Evolutionary conservation across 2,797 vertebrate genomes (phyloP), one percentile per base, ranked within the genome.

Genomic region (Rhyacichthys aspro): DNA sequence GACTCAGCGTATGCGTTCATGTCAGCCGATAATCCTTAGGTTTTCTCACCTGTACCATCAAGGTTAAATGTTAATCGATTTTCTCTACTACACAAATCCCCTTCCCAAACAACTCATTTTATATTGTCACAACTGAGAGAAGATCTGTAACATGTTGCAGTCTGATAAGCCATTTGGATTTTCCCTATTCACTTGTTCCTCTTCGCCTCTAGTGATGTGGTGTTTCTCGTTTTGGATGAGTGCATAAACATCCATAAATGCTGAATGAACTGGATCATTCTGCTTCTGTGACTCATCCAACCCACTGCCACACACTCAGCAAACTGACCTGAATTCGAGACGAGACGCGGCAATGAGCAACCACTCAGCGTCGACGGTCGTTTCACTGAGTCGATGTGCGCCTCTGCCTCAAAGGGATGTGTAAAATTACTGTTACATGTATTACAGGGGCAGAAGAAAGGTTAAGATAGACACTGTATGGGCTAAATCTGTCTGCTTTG

Each of bases 321-420:
- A 70, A 45, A 57, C 67, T 70, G 73, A 73, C 66, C 73, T 80
- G 63, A 70, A 76, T 76, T 73, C 41, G 58, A 65, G 42, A 34
- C 15, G 23, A 52, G 39, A 28, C 9, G 41, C 6, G 54, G 44
- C 43, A 46, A 39, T 8, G 11, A 11, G 34, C 47, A 46, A 59
- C 36, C 18, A 39, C 12, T 43, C 42, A 38, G 47, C 10, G 45
- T 53, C 54, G 18, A 9, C 2, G 43, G 54, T 49, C 41, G 46
- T 43, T 61, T 57, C 16, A 34, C 7, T 28, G 23, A 28, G 23
- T 28, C 23, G 3, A 28, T 28, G 23, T 28, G 23, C 7, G 23
- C 4, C 23, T 5, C 23, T 28, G 23, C 2, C 23, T 28, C 4
- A 28, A 28, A 28, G 23, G 23, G 23, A 28, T 28, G 23, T 28